Evolutionary conservation across 2,888 invertebrate species (phyloP), one percentile per base, ranked within the genome.

Genomic region (Drosophila demipolita): DNA sequence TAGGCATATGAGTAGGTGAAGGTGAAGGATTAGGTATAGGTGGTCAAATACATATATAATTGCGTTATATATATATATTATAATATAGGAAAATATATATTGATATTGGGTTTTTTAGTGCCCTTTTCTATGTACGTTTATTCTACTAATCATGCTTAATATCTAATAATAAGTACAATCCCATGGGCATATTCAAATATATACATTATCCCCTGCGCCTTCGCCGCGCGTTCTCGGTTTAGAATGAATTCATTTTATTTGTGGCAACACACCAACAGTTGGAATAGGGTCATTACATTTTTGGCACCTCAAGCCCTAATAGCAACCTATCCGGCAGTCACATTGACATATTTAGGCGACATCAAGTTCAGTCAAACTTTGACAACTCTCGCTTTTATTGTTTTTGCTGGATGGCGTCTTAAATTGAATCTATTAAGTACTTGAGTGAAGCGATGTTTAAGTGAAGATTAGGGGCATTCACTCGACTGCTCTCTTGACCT

Each of bases 351-450:
- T 17, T 33, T 36, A n/a, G 50, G 38, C 50, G 60, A 58, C 38
- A 57, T 9, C 70, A 65, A 77, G 61, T 66, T 77, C 66, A 60
- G 35, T 64, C 60, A 59, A 59, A 55, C 68, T 53, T 50, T 42
- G 62, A 53, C 75, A 57, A 86, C 78, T 75, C 83, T 83, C 81
- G 83, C 75, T 83, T 83, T 82, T 76, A 69, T 83, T 68, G 63
- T 62, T 35, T 54, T 64, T 68, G 59, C 40, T 60, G 32, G 60
- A 66, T 58, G 53, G 42, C 66, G 49, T 66, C 74, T 65, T 85
- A 80, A 85, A 85, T 85, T 85, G 89, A 72, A 70, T 83, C 84
- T 54, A 88, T 85, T 88, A 85, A 81, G 75, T 78, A 88, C 84
- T 88, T 88, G 84, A 88, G 72, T 61, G 59, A 82, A 77, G 74